phyloP scores from a whole-genome alignment of 2,113 vertebrate species.

The Anser brachyrhynchus region DNA sequence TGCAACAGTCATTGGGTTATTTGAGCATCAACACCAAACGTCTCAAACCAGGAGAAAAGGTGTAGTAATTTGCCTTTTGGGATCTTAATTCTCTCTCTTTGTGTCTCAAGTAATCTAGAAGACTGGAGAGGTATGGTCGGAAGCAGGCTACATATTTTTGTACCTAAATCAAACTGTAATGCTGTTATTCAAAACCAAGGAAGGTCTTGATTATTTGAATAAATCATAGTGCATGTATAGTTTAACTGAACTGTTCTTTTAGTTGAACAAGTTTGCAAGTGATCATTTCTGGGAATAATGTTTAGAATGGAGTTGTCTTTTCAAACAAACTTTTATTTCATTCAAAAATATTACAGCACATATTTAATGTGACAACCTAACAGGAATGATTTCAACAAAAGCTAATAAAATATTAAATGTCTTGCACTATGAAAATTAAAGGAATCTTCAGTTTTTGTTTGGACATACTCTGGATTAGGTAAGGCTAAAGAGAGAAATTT shows the following conservation, averaged over 20 bases:
- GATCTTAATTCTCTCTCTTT: background rate
- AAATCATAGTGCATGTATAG: rapidly evolving
- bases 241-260: background rate
- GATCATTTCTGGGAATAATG: background rate
- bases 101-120: background rate
- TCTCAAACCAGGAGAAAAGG: background rate
- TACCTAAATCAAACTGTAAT: background rate
- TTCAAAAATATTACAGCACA: background rate
- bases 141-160: background rate
- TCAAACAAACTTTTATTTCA: background rate
- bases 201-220: background rate
- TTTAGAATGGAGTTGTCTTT: background rate
- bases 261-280: background rate
- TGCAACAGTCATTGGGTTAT: background rate
- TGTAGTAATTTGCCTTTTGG: background rate
- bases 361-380: background rate
- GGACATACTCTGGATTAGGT: background rate
- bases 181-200: background rate
- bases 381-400: background rate
- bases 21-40: background rate
- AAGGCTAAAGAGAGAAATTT: background rate
- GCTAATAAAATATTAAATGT: background rate
- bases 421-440: background rate
- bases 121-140: background rate
- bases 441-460: background rate